Percentiles rank a stretch among this genome's conserved stretches.
These are phyloP conservation scores for Eupithecia subfuscata DNA, from an alignment of 2,888 invertebrate genomes.

Conservation along the genomic window DNA sequence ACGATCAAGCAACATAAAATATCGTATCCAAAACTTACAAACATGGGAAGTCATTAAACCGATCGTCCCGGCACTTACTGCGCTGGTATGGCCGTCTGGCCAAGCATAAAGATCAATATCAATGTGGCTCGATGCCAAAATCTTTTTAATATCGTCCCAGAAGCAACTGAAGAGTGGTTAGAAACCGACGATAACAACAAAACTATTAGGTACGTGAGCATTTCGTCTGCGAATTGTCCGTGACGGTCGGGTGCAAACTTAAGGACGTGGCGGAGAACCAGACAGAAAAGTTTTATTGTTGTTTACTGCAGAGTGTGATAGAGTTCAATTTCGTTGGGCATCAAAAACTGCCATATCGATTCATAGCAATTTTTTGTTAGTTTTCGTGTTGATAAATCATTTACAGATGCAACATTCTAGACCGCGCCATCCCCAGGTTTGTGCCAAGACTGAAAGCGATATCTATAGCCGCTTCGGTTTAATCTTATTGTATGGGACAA, in stretches of 20 bases:
- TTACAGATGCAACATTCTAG: slow-evolving; percentile 30
- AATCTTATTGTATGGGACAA: slow-evolving; percentile 79
- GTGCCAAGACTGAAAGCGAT: slow-evolving; percentile 48
- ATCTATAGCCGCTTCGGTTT: slow-evolving; percentile 69
- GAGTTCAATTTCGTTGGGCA: neutral
- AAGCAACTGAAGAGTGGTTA: slow-evolving; percentile 78
- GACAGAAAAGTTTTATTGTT: neutral
- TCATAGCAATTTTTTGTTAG: neutral
- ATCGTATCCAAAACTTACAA: slow-evolving; percentile 72
- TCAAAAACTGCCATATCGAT: neutral
- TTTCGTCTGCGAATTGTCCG: slow-evolving; percentile 67
- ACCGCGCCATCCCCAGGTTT: slow-evolving; percentile 31
- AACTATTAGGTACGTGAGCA: slow-evolving; percentile 75
- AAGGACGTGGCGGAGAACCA: slow-evolving; percentile 24
- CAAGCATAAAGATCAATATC: slow-evolving; percentile 83
- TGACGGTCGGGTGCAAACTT: slow-evolving; percentile 46
- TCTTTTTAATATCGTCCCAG: slow-evolving; percentile 82
- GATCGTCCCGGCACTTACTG: slow-evolving; percentile 76
- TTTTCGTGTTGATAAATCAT: slow-evolving; percentile 35
- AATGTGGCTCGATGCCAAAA: slow-evolving; percentile 80
- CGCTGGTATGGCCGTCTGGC: slow-evolving; percentile 79
- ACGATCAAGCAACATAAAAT: slow-evolving; percentile 69
- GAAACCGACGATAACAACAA: slow-evolving; percentile 76
- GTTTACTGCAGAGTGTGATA: neutral
- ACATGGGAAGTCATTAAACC: slow-evolving; percentile 82